Evolutionary conservation across 1,140 invertebrate genomes (phyloP).

Genomic region (Papilio polyxenes): DNA sequence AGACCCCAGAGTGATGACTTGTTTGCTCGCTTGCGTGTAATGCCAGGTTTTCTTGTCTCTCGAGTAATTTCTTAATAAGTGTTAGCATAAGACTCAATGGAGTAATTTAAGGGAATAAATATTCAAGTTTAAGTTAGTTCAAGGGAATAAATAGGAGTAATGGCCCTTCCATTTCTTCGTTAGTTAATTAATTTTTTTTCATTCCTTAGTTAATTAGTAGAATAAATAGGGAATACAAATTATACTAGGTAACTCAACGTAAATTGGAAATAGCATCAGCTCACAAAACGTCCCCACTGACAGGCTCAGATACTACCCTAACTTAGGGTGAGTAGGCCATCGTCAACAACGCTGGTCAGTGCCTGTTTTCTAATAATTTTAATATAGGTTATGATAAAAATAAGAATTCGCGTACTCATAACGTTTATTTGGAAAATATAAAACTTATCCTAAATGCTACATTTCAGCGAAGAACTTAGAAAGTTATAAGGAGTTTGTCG

Average conservation of each 20-base stretch:
- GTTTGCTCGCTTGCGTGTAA: conserved; percentile 29
- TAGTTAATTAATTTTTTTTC: too few species aligned
- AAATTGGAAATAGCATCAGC: not conserved
- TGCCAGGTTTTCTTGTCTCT: conserved; percentile 16
- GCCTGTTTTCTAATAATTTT: not conserved
- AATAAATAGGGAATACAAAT: not conserved
- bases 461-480: not conserved
- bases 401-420: not conserved
- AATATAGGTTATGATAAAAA: not conserved
- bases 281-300: too few species aligned
- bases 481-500: conserved; percentile 14
- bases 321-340: too few species aligned
- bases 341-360: too few species aligned
- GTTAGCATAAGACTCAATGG: not conserved
- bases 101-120: not conserved
- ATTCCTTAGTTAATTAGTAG: too few species aligned
- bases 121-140: too few species aligned
- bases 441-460: conserved; percentile 4
- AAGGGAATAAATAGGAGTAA: too few species aligned
- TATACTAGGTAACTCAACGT: not conserved
- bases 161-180: too few species aligned
- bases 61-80: conserved; percentile 16
- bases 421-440: not conserved
- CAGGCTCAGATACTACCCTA: too few species aligned
- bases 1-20: conserved; percentile 13